Base-by-base conservation (phyloP, 1,140 invertebrate genomes). In the Diabrotica virgifera region DNA sequence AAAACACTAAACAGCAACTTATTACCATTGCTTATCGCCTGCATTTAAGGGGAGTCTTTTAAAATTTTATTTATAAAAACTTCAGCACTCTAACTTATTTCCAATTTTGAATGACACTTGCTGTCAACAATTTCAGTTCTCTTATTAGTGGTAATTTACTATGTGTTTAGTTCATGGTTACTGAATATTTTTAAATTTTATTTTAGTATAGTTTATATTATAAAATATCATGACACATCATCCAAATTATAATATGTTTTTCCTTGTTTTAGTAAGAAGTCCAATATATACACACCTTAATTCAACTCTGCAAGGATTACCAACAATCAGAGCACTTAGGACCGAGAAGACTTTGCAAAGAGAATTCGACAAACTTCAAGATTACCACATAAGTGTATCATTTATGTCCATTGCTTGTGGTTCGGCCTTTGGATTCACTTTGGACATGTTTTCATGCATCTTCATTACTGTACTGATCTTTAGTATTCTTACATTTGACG, bases 231-330 rank as follows among this genome's bases (percentile, higher is more conserved):
- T 24, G 4, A 24, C 24, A 24, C 24, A 24, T 2, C 24, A 24
- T 24, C 24, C 4, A 24, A 24, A 24, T 24, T 24, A 24, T 24
- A n/a, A n/a, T 24, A 14, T 24, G 36, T 10, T 63, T 53, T 6
- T 13, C n/a, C 36, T 38, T 57, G 24, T 78, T 81, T 24, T 67
- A 90, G 89, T 86, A 52, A 82, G 88, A 64, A 90, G 88, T 71
- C 94, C 93, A 35, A 87, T 94, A 2, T 92, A 93, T 70, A 92
- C 92, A 37, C 86, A 91, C 68, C 80, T 92, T 0, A 90, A 86
- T 75, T 86, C 91, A 35, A 90, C 90, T 0, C 81, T 95, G 65
- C 82, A 87, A 57, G 94, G 93, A 0, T 77, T 96, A 9, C 85
- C 87, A 52, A 94, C 92, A 2, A 91, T 96, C 64, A 81, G 94